Evolutionary conservation across 64 coral and sea anemone genomes (phyloP).

Genomic region (Catalaphyllia jardinei): DNA sequence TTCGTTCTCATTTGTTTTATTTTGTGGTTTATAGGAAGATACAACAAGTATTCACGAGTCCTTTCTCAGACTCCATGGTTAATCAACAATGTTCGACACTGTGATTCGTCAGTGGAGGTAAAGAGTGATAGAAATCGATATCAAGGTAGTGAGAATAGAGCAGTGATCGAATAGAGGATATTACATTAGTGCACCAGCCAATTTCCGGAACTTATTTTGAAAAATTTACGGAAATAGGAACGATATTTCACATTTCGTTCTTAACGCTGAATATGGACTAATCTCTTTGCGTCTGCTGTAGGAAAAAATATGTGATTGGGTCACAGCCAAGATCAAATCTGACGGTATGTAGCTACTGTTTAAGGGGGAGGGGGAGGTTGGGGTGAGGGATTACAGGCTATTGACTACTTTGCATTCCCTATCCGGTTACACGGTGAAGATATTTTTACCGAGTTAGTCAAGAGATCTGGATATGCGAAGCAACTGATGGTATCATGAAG

Average conservation of each 20-base stretch:
- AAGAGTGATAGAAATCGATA: background rate
- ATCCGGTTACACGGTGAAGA: background rate
- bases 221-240: too few relatives aligned
- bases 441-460: too few relatives aligned
- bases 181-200: too few relatives aligned
- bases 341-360: slow-evolving; percentile 55
- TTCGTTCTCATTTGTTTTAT: background rate
- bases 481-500: too few relatives aligned
- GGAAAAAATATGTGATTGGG: slow-evolving; percentile 80
- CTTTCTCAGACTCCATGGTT: slow-evolving; percentile 93
- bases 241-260: background rate
- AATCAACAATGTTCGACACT: slow-evolving; percentile 71
- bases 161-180: too few relatives aligned
- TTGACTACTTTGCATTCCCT: background rate
- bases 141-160: too few relatives aligned
- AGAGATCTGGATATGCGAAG: too few relatives aligned
- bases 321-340: slow-evolving; percentile 47
- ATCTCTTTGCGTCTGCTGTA: slow-evolving; percentile 4
- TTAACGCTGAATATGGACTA: background rate
- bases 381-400: background rate
- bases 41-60: slow-evolving; percentile 91
- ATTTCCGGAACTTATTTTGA: too few relatives aligned
- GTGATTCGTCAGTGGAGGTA: slow-evolving; percentile 93
- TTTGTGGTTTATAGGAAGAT: slow-evolving; percentile 62
- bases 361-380: background rate